These are phyloP conservation scores for Andrena praecox DNA, from an alignment of 2,888 invertebrate species.

Conservation along the genomic window DNA sequence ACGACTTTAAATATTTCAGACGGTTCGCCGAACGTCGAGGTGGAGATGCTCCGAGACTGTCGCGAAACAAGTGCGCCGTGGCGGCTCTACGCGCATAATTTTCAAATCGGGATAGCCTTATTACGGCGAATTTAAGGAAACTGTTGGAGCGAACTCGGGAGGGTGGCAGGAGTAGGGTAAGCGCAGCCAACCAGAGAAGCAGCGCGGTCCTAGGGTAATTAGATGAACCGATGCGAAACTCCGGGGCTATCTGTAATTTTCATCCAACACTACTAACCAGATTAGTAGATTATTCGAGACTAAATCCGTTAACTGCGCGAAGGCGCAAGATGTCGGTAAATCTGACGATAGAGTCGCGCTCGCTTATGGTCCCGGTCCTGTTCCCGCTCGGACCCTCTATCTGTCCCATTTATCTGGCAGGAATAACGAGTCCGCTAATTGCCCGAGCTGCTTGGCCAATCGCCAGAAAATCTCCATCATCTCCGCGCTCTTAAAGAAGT, in stretches of 20 bases:
- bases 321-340: slow-evolving; percentile 58
- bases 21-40: not conserved
- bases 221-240: slow-evolving; percentile 71
- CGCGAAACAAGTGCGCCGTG: not conserved
- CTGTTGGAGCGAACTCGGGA: not conserved
- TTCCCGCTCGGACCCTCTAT: slow-evolving; percentile 37
- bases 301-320: slow-evolving; percentile 70
- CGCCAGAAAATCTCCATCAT: slow-evolving; percentile 15
- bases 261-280: slow-evolving; percentile 69
- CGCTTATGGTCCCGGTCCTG: slow-evolving; percentile 7
- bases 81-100: slow-evolving; percentile 22
- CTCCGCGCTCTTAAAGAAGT: not conserved
- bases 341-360: slow-evolving; percentile 56
- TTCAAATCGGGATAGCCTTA: slow-evolving; percentile 15
- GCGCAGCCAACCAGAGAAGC: slow-evolving; percentile 39
- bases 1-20: not conserved
- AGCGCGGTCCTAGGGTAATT: slow-evolving; percentile 65
- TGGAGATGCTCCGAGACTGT: not conserved
- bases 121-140: slow-evolving; percentile 37
- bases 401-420: slow-evolving; percentile 43
- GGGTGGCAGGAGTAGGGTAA: not conserved
- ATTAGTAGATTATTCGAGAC: slow-evolving; percentile 72
- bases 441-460: not conserved
- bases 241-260: slow-evolving; percentile 73
- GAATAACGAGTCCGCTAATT: slow-evolving; percentile 50